Evolutionary conservation across 2,888 invertebrate species (phyloP).

Genomic region (Acronicta psi): DNA sequence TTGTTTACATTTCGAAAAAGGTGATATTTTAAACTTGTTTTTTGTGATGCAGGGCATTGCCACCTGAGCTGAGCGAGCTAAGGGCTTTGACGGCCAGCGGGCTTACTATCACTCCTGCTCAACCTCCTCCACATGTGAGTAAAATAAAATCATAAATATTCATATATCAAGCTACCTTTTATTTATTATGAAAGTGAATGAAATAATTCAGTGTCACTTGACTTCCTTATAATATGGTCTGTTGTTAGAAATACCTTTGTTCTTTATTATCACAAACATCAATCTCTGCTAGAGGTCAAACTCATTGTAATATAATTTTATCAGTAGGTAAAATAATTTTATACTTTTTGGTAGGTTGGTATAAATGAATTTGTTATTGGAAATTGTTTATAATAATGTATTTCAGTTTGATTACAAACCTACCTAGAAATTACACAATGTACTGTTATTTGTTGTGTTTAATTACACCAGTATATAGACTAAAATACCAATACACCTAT

Average conservation of each 20-base stretch:
- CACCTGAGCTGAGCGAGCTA: conserved; percentile 88
- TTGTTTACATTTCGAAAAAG: conserved; percentile 44
- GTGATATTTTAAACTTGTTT: conserved; percentile 58
- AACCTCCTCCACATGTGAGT: conserved; percentile 88
- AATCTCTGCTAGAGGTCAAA: conserved; percentile 38
- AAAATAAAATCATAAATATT: conserved; percentile 25
- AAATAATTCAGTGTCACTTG: not conserved
- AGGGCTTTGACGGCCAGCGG: conserved; percentile 90
- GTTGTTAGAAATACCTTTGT: conserved; percentile 9
- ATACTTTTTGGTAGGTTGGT: too few species aligned
- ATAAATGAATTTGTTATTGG: too few species aligned
- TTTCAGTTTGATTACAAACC: not conserved
- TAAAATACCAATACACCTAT: too few species aligned
- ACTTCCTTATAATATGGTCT: conserved; percentile 20
- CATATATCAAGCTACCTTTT: too few species aligned
- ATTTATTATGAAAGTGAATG: too few species aligned
- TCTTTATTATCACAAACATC: conserved; percentile 3
- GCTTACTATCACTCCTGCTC: conserved; percentile 90
- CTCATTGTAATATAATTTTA: conserved; percentile 12
- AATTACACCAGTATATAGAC: too few species aligned
- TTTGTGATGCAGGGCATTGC: conserved; percentile 76
- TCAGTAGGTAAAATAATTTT: too few species aligned
- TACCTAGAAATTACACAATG: not conserved
- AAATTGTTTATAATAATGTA: too few species aligned
- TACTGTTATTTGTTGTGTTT: too few species aligned